These are phyloP conservation scores for Anaspis maculata DNA, from an alignment of 2,888 invertebrate genomes.

Conservation along the genomic window DNA sequence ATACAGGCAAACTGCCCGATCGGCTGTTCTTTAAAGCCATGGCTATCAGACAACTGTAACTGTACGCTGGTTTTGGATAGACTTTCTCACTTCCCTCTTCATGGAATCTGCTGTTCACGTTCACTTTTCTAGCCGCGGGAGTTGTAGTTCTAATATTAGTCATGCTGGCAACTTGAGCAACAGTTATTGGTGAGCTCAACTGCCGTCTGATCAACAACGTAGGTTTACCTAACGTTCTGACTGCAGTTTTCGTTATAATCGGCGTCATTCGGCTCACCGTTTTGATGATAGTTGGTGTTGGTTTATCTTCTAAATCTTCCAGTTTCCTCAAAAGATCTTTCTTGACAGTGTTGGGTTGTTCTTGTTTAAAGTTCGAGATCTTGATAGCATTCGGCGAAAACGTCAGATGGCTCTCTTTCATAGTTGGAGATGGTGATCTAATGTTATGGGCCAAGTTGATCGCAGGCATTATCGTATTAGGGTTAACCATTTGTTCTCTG, in stretches of 20 bases:
- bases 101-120: constrained; percentile 4
- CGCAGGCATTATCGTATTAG: constrained; percentile 81
- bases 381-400: constrained; percentile 65
- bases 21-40: constrained; percentile 95
- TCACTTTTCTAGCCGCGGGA: constrained; percentile 14
- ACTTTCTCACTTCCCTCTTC: constrained; percentile 48
- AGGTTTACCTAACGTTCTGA: constrained; percentile 30
- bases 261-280: constrained; percentile 37
- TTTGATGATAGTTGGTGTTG: constrained; percentile 26
- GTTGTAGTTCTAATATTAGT: constrained; percentile 26
- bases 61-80: constrained; percentile 94
- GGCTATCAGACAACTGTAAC: constrained; percentile 95
- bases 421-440: constrained; percentile 54
- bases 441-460: constrained; percentile 46
- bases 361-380: constrained; percentile 47
- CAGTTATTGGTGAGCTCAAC: too few relatives aligned
- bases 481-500: constrained; percentile 69
- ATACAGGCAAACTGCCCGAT: constrained; percentile 90
- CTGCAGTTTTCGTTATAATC: constrained; percentile 31
- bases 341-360: constrained; percentile 46
- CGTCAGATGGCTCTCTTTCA: constrained; percentile 62
- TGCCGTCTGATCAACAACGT: too few relatives aligned
- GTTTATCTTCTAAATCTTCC: constrained; percentile 26
- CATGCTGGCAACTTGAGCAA: constrained; percentile 28
- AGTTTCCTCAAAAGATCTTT: constrained; percentile 58